These are phyloP conservation scores for Semotilus atromaculatus DNA, from an alignment of 2,797 vertebrate genomes.

Conservation along the genomic window DNA sequence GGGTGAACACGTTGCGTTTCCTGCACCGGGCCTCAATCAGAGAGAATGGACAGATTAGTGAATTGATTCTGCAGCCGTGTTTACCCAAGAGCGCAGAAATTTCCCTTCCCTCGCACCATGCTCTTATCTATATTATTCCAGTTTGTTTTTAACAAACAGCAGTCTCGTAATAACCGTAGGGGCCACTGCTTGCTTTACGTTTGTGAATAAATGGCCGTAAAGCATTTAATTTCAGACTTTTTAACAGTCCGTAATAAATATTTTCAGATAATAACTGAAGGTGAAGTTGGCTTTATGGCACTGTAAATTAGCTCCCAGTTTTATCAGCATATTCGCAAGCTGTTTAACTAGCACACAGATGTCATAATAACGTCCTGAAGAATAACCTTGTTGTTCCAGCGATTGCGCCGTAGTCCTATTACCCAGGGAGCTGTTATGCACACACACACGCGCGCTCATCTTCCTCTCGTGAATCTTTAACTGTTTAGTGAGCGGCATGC, in stretches of 20 bases:
- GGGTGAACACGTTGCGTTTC: conserved; percentile 59
- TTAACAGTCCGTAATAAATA: conserved; percentile 69
- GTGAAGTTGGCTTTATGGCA: conserved; percentile 68
- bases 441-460: conserved; percentile 28
- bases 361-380: conserved; percentile 69
- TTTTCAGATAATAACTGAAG: conserved; percentile 72
- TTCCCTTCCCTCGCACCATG: conserved; percentile 76
- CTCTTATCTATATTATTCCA: conserved; percentile 84
- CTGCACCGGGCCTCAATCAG: conserved; percentile 62
- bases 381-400: conserved; percentile 70
- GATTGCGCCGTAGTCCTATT: conserved; percentile 58
- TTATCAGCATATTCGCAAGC: conserved; percentile 70
- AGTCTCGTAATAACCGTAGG: conserved; percentile 60
- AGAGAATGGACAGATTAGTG: conserved; percentile 62
- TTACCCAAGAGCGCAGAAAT: conserved; percentile 80
- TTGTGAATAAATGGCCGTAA: conserved; percentile 70
- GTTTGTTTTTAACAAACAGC: conserved; percentile 75
- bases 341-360: conserved; percentile 71
- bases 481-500: conserved; percentile 60
- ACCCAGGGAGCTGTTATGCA: conserved; percentile 54
- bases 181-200: conserved; percentile 63
- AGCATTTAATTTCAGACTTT: conserved; percentile 70
- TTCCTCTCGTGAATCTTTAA: conserved; percentile 60
- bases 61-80: conserved; percentile 68
- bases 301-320: conserved; percentile 67